These are phyloP conservation scores for Eudemis profundana DNA, from an alignment of 2,888 invertebrate genomes.

Conservation along the genomic window DNA sequence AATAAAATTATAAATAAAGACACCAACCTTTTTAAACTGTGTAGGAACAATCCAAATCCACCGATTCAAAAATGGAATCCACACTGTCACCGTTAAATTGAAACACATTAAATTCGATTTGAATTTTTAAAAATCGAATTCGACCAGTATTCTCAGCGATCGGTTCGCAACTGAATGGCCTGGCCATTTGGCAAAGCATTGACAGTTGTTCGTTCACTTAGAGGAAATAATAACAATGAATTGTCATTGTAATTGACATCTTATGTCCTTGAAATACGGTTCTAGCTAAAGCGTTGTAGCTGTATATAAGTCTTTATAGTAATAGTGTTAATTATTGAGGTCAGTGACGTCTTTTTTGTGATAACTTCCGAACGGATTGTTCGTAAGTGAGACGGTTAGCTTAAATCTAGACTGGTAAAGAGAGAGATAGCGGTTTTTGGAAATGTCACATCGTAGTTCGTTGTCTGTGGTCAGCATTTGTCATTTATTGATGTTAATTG, in stretches of 20 bases:
- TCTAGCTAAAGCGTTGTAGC: neutral
- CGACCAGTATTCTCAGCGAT: slow-evolving; percentile 38
- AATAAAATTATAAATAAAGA: slow-evolving; percentile 14
- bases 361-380: slow-evolving; percentile 64
- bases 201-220: slow-evolving; percentile 41
- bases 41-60: slow-evolving; percentile 31
- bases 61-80: slow-evolving; percentile 15
- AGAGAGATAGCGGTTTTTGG: slow-evolving; percentile 53
- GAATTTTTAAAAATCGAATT: slow-evolving; percentile 36
- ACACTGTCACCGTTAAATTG: slow-evolving; percentile 29
- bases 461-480: slow-evolving; percentile 66
- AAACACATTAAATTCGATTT: slow-evolving; percentile 29
- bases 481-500: slow-evolving; percentile 47
- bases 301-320: slow-evolving; percentile 25
- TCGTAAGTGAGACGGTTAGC: slow-evolving; percentile 62
- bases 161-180: slow-evolving; percentile 36
- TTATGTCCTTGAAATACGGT: slow-evolving; percentile 2
- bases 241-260: slow-evolving; percentile 7
- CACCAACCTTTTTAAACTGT: slow-evolving; percentile 26
- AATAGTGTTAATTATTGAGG: slow-evolving; percentile 64
- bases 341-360: slow-evolving; percentile 81
- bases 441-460: slow-evolving; percentile 52
- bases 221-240: slow-evolving; percentile 30
- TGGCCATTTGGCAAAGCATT: slow-evolving; percentile 43
- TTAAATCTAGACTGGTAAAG: slow-evolving; percentile 48